Evolutionary conservation across 2,797 vertebrate genomes (phyloP).

Genomic region (Sebastes jordani): DNA sequence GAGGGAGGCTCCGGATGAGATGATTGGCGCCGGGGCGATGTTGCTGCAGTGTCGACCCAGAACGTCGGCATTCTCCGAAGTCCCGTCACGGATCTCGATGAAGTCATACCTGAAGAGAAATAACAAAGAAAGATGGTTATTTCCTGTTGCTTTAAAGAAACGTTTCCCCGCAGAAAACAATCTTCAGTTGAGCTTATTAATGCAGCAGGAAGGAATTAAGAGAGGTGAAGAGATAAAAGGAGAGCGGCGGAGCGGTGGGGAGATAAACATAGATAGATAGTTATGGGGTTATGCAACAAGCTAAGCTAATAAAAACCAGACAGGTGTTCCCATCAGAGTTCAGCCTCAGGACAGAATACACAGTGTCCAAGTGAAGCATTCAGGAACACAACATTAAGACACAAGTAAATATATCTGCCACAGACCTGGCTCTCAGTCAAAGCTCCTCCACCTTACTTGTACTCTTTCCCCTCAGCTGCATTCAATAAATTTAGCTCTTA

Average conservation of each 20-base stretch:
- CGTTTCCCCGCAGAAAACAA: not conserved
- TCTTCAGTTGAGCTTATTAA: not conserved
- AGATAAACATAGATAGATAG: constrained; percentile 44
- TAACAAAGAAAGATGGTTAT: not conserved
- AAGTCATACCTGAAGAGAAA: constrained; percentile 89
- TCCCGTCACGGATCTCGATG: constrained; percentile 96
- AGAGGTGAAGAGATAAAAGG: constrained; percentile 4
- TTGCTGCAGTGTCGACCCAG: constrained; percentile 97
- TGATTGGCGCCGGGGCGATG: constrained; percentile 96
- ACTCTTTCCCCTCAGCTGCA: constrained; percentile 31
- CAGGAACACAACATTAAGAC: constrained; percentile 32
- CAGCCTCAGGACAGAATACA: constrained; percentile 40
- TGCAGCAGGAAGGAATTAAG: constrained; percentile 19
- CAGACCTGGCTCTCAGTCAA: constrained; percentile 16
- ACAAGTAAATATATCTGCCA: constrained; percentile 35
- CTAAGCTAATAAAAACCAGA: constrained; percentile 62
- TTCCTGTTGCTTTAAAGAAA: not conserved
- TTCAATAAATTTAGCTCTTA: constrained; percentile 47
- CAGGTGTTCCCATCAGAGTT: constrained; percentile 55
- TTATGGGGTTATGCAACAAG: constrained; percentile 43
- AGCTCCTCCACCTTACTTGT: not conserved
- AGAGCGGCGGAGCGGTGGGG: not conserved
- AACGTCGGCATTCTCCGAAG: constrained; percentile 88
- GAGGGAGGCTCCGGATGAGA: constrained; percentile 92
- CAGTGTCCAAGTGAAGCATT: constrained; percentile 22